Conservation (phyloP, 2,113 vertebrate genomes). For the Melanotaenia duboulayi region DNA sequence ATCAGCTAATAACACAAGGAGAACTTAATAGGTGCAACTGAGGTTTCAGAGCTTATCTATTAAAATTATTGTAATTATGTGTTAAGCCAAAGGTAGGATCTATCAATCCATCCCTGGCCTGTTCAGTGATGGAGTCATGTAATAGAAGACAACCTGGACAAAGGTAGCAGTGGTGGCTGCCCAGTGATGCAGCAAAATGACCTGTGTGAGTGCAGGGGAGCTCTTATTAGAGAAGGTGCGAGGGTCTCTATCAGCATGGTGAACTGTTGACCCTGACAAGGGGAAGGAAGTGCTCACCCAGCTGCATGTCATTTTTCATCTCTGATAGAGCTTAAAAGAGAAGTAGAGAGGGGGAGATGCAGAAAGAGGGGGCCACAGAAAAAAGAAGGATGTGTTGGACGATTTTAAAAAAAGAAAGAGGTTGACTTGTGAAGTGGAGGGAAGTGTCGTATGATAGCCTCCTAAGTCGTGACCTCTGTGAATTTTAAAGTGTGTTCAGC, state of each 20-base stretch:
- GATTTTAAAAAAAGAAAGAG: slow-evolving; percentile 66
- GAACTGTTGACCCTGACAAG: slow-evolving; percentile 78
- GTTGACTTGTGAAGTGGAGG: slow-evolving; percentile 69
- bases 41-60: too few species aligned
- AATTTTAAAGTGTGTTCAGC: slow-evolving; percentile 75
- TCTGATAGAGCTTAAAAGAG: slow-evolving; percentile 67
- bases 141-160: slow-evolving; percentile 26
- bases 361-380: slow-evolving; percentile 2
- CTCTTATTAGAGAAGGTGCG: slow-evolving; percentile 65
- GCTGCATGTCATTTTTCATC: slow-evolving; percentile 80
- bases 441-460: slow-evolving; percentile 70
- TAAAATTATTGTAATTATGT: too few species aligned
- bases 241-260: slow-evolving; percentile 77
- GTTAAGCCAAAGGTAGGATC: not conserved
- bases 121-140: slow-evolving; percentile 8
- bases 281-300: slow-evolving; percentile 74
- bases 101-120: slow-evolving; percentile 2
- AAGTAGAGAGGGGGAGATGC: not conserved
- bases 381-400: slow-evolving; percentile 26
- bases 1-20: too few species aligned
- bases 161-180: slow-evolving; percentile 34
- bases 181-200: slow-evolving; percentile 54
- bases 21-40: too few species aligned
- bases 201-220: slow-evolving; percentile 58
- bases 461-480: slow-evolving; percentile 66